Evolutionary conservation across 2,113 vertebrate genomes (phyloP), one percentile per base, ranked within the genome.

Genomic region (Gambusia holbrooki): DNA sequence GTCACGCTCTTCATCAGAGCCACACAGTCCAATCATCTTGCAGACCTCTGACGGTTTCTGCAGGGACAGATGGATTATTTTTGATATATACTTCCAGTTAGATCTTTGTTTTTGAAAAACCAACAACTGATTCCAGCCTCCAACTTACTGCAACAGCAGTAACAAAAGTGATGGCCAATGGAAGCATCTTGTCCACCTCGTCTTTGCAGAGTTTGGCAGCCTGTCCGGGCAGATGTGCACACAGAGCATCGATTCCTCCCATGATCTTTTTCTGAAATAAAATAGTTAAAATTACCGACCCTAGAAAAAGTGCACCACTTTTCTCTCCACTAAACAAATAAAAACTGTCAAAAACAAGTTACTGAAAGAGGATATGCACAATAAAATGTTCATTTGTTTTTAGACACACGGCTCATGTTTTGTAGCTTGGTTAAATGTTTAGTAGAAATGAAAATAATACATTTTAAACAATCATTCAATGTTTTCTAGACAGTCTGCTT

Each of bases 21-120:
- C 68, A 67, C 96, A 97, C 25, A 97, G 82, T 3, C 92, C 82
- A 9, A 97, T 5, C 0, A 14, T 3, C 63, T 79, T 62, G n/a
- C 97, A 98, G 51, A 96, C 2, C 19, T 84, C 42, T 0, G 10
- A 77, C 0, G 95, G 94, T 37, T 90, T 90, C 96, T 97, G 73
- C 10, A 58, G n/a, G 62, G 35, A 42, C 15, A 17, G 15, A 1
- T 66, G 74, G 5, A 10, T 19, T 51, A 5, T 51, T 19, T 22
- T 51, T 51, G 14, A 17, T 51, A 51, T 51, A 5, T 51, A 48
- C 5, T 37, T 12, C 2, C 2, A 25, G 7, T 3, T n/a, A 58
- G 8, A 9, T 58, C 1, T 58, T n/a, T n/a, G 1, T 58, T 58
- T 58, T 25, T n/a, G 2, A 25, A 25, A 58, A 10, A n/a, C 1